Evolutionary conservation across 1,140 invertebrate genomes (phyloP).

Genomic region (Ectropis grisescens): DNA sequence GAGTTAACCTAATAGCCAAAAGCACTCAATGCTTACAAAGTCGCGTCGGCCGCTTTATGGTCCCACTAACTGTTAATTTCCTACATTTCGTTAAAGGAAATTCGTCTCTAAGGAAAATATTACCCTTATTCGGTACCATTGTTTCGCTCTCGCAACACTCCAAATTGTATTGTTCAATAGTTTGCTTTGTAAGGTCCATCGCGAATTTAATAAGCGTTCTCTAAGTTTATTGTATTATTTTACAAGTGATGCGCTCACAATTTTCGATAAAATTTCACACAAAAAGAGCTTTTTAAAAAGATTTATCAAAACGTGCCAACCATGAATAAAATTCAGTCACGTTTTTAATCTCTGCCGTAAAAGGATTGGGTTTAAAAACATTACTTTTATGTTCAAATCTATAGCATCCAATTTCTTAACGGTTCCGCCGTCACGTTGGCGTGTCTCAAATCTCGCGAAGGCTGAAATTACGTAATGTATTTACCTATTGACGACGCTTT

Average conservation of each 20-base stretch:
- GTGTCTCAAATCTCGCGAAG: slow-evolving; percentile 1
- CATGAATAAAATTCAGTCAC: neutral
- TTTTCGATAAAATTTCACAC: too few relatives aligned
- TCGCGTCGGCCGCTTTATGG: slow-evolving; percentile 56
- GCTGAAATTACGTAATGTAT: slow-evolving; percentile 1
- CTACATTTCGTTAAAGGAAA: slow-evolving; percentile 50
- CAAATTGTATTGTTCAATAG: slow-evolving; percentile 25
- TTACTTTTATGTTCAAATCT: neutral
- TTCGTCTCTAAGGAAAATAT: slow-evolving; percentile 53
- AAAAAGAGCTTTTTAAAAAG: too few relatives aligned
- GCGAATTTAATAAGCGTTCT: neutral
- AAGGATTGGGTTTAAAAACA: neutral
- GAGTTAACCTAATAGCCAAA: slow-evolving; percentile 65
- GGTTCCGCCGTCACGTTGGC: neutral
- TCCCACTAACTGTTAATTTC: slow-evolving; percentile 60
- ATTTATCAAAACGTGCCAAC: too few relatives aligned
- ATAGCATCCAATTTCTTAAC: slow-evolving; percentile 2
- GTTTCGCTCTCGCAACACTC: slow-evolving; percentile 31
- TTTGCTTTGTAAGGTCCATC: slow-evolving; percentile 14
- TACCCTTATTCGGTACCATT: slow-evolving; percentile 25
- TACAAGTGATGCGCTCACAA: too few relatives aligned
- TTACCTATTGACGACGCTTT: slow-evolving; percentile 6
- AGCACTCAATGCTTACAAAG: slow-evolving; percentile 65
- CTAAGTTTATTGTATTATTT: too few relatives aligned
- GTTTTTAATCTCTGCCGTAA: neutral